Evolutionary conservation across 2,888 invertebrate genomes (phyloP).

Genomic region (Pocota personata): DNA sequence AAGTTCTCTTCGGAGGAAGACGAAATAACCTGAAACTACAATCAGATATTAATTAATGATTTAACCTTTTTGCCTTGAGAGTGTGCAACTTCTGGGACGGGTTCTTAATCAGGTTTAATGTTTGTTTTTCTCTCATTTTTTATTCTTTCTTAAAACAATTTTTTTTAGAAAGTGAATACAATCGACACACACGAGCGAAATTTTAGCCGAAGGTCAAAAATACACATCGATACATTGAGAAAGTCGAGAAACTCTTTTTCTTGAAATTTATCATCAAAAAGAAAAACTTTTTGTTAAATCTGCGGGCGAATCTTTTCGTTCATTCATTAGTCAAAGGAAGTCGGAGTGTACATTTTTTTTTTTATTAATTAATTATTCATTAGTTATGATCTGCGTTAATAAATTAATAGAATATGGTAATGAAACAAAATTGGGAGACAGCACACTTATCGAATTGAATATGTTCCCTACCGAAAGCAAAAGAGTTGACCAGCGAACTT

Average conservation of each 20-base stretch:
- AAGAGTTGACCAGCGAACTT: slow-evolving; percentile 13
- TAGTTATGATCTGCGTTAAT: neutral
- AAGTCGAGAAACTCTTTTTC: slow-evolving; percentile 4
- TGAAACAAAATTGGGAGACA: neutral
- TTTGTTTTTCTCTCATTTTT: neutral
- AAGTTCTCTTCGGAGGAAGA: neutral
- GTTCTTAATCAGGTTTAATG: slow-evolving; percentile 12
- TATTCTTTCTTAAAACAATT: neutral
- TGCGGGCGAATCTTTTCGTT: neutral
- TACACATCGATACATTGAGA: slow-evolving; percentile 9
- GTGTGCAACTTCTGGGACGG: slow-evolving; percentile 8
- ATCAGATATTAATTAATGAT: slow-evolving; percentile 24
- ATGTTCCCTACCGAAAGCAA: neutral
- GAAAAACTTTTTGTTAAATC: neutral
- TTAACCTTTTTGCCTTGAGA: slow-evolving; percentile 17
- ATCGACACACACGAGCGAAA: slow-evolving; percentile 14
- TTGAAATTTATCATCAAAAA: neutral
- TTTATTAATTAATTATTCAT: slow-evolving; percentile 5
- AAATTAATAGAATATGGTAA: slow-evolving; percentile 4
- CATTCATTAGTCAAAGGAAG: neutral
- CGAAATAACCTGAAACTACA: neutral
- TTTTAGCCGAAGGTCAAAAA: slow-evolving; percentile 32
- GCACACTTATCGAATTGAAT: neutral
- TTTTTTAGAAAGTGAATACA: slow-evolving; percentile 40
- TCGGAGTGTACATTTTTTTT: neutral